Evolutionary conservation across 2,113 vertebrate genomes (phyloP), one percentile per base, ranked within the genome.

Genomic region (Brachyistius frenatus): DNA sequence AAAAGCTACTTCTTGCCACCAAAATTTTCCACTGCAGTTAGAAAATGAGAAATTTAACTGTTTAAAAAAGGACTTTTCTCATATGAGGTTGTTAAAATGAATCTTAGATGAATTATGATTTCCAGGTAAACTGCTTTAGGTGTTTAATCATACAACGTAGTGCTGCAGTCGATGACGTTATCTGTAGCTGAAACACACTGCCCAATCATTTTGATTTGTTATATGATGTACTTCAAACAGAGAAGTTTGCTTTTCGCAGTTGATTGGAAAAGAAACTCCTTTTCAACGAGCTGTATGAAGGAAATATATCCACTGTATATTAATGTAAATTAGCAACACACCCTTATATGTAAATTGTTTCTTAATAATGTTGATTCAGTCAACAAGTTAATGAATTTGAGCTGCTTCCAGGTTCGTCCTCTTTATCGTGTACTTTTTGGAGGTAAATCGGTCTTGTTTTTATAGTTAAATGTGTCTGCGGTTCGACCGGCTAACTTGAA

Each of bases 401-500:
- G 80, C 80, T 88, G 73, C 73, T 70, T 87, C 30, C 36, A 68
- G 36, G 65, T 78, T 46, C 66, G n/a, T 64, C 31, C 7, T 76
- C 23, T 56, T 66, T 67, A 46, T 63, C 4, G 2, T 68, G 16
- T 68, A 67, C 11, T 80, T 79, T 66, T 11, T 50, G 7, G 55
- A 73, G 32, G 35, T 5, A 68, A 46, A 61, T 37, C 4, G 49
- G 30, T 60, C 60, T 60, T 77, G 52, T 47, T 56, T 77, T 78
- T 80, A 52, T 78, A 64, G 23, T 35, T 53, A 16, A n/a, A 9
- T 15, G 5, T 66, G 35, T 70, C 36, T 69, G 60, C 61, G 53
- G 33, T 55, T 70, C 31, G 69, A 53, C 66, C 52, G 32, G 15
- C 63, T 81, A 74, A 73, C 71, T 88, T 90, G 62, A 83, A 85